Evolutionary conservation across 2,113 vertebrate species (phyloP).

Genomic region (Panurus biarmicus): DNA sequence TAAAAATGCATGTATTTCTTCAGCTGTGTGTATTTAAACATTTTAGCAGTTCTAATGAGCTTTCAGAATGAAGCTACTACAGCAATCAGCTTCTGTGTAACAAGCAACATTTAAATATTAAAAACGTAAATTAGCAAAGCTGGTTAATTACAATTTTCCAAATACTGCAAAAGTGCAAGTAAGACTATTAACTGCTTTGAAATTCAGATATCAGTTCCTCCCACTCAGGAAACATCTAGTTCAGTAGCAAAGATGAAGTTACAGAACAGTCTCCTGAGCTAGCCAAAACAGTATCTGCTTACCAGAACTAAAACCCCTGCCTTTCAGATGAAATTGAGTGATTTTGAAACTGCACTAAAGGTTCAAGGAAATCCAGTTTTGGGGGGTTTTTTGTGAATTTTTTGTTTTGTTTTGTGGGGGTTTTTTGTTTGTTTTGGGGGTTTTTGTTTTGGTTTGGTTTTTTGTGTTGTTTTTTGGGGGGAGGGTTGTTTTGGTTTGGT

Average conservation of each 20-base stretch:
- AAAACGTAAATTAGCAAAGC: conserved; percentile 56
- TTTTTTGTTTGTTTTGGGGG: no score
- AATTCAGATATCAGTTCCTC: conserved; percentile 62
- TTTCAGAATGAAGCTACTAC: conserved; percentile 49
- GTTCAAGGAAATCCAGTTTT: neutral
- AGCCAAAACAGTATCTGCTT: conserved; percentile 59
- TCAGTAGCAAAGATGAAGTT: conserved; percentile 40
- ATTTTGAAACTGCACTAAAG: neutral
- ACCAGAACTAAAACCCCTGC: neutral
- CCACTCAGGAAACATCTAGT: conserved; percentile 42
- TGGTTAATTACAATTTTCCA: conserved; percentile 60
- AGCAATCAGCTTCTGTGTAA: conserved; percentile 62
- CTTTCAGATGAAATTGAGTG: neutral
- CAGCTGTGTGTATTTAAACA: conserved; percentile 63
- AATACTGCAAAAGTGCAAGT: conserved; percentile 43
- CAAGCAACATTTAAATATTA: conserved; percentile 65
- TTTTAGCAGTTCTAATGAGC: conserved; percentile 61
- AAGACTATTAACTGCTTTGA: conserved; percentile 55
- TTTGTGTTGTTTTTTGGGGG: no score
- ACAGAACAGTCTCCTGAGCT: conserved; percentile 57
- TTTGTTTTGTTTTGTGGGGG: no score
- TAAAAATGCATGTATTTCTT: conserved; percentile 62
- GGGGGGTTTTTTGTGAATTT: no score
- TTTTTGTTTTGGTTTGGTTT: no score
- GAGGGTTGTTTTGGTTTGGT: no score